These are phyloP conservation scores for Pseudobourletiella spinata DNA, from an alignment of 1,140 invertebrate genomes.

Conservation along the genomic window DNA sequence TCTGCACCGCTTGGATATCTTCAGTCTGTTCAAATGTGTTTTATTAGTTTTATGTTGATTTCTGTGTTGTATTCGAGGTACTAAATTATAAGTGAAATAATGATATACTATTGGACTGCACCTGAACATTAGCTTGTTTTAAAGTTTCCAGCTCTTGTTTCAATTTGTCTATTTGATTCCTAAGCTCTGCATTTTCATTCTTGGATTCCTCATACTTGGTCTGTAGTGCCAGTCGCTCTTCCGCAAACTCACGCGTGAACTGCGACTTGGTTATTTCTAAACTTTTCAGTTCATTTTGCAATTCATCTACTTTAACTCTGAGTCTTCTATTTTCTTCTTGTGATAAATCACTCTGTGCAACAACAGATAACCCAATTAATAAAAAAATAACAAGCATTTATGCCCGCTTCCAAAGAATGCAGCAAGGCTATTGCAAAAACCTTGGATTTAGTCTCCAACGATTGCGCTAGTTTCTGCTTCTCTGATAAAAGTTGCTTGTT, in stretches of 20 bases:
- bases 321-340: constrained; percentile 2
- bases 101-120: no score
- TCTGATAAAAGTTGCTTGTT: constrained; percentile 57
- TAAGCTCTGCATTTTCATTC: not conserved
- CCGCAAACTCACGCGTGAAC: not conserved
- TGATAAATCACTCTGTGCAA: not conserved
- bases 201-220: not conserved
- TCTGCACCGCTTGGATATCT: constrained; percentile 54
- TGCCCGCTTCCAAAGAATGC: no score
- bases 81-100: no score
- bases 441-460: no score
- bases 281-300: constrained; percentile 11
- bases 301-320: not conserved
- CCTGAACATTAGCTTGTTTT: not conserved
- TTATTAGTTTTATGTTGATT: no score
- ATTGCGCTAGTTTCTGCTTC: no score
- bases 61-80: no score
- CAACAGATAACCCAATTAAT: no score
- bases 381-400: no score
- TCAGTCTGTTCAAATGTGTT: constrained; percentile 46
- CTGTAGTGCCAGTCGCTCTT: not conserved
- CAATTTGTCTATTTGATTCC: not conserved
- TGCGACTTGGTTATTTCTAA: constrained; percentile 4
- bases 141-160: not conserved
- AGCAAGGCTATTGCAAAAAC: no score